phyloP scores from a whole-genome alignment of 2,888 invertebrate genomes.

The Hirtodrosophila confusa region DNA sequence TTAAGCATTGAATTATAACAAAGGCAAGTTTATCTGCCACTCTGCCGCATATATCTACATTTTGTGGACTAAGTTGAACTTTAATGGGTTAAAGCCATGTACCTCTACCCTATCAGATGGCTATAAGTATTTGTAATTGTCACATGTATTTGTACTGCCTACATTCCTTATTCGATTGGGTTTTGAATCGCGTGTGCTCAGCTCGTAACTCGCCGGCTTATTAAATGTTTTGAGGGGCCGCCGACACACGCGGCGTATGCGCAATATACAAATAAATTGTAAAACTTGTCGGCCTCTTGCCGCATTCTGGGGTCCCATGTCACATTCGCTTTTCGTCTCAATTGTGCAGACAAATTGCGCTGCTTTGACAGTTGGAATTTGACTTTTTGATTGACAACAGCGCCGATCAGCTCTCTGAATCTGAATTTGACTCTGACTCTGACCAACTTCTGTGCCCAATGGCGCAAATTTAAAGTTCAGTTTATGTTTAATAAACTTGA shows the following conservation, averaged over 20 bases:
- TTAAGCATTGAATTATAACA: not conserved
- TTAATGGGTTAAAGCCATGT: constrained; percentile 26
- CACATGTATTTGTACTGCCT: constrained; percentile 18
- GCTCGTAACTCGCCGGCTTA: constrained; percentile 48
- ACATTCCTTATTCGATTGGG: constrained; percentile 33
- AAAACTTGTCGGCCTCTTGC: constrained; percentile 34
- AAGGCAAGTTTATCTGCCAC: not conserved
- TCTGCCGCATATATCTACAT: too few species aligned
- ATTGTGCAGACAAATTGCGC: constrained; percentile 74
- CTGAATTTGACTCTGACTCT: constrained; percentile 11
- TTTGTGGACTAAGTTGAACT: constrained; percentile 12
- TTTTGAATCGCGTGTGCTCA: constrained; percentile 38
- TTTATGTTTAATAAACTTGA: constrained; percentile 60
- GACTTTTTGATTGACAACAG: constrained; percentile 78
- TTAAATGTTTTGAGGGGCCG: constrained; percentile 29
- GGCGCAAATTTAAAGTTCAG: constrained; percentile 62
- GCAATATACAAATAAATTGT: constrained; percentile 46
- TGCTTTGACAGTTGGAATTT: constrained; percentile 72
- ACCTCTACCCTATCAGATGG: constrained; percentile 1
- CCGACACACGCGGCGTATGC: constrained; percentile 62
- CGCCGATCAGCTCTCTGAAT: constrained; percentile 45
- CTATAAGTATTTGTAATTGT: constrained; percentile 30
- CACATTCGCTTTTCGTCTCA: constrained; percentile 78
- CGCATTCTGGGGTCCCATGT: constrained; percentile 55
- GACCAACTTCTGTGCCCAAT: constrained; percentile 51